Evolutionary conservation across 1,140 invertebrate genomes (phyloP), one percentile per base, ranked within the genome.

Genomic region (Lordiphosa collinella): DNA sequence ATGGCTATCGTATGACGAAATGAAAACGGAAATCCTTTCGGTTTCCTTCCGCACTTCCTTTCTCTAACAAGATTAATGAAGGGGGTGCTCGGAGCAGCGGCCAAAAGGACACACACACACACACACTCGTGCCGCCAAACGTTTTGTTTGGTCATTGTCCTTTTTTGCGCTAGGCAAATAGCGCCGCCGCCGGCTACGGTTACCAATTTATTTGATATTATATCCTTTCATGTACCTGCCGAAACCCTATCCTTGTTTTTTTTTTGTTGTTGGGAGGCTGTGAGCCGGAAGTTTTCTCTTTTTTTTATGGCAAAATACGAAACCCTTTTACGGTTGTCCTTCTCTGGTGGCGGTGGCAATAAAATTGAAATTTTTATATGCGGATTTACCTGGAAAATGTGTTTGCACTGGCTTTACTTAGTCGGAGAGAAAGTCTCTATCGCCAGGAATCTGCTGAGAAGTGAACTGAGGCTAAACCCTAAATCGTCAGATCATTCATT

Each of bases 111-210:
- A 43, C 43, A 29, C 25, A 29, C 25, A 12, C 29, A 35, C 56
- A 38, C 51, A 11, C 46, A 52, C 18, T 53, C 18, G 51, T 29
- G 25, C 25, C 25, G 25, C 25, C 25, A 29, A 29, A 29, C 25
- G 56, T 63, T 79, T 29, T 79, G 58, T 63, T 73, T 73, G 73
- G 74, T 78, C 73, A 79, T 79, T 78, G 68, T 78, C 73, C 68
- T 78, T 78, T 76, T 78, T 78, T 71, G 68, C 68, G 63, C 40
- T 78, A 73, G 74, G 74, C 74, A 78, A 78, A 78, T 78, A 78
- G 49, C 58, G 35, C 25, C 58, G 35, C 18, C 10, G 18, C 43
- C 36, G 29, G 37, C 60, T 56, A 51, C 29, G 52, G 41, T 66
- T 62, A 65, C 57, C 37, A 60, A 65, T 41, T 52, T 38, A 40